phyloP scores from a whole-genome alignment of 2,113 vertebrate genomes.

The Trochalopteron elliotii region DNA sequence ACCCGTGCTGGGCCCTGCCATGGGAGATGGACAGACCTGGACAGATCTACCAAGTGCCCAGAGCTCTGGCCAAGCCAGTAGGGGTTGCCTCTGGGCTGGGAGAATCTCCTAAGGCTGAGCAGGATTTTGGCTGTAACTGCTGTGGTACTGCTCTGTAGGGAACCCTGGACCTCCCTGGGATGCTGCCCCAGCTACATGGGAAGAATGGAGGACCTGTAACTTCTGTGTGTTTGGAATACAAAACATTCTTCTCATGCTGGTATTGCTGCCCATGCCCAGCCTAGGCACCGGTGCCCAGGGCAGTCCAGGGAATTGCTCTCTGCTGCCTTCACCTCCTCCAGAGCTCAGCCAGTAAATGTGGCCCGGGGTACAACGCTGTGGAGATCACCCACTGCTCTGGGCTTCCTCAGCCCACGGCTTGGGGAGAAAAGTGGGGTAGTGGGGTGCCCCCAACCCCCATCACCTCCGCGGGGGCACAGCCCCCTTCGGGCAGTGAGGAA shows the following conservation, averaged over 20 bases:
- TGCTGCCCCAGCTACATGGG: background rate
- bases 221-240: background rate
- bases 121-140: background rate
- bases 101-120: background rate
- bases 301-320: background rate
- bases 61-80: background rate
- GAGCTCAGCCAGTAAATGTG: background rate
- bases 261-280: background rate
- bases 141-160: background rate
- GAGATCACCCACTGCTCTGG: background rate
- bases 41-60: background rate
- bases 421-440: background rate
- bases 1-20: accelerated
- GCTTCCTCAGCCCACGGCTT: background rate
- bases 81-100: background rate
- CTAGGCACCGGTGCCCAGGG: background rate
- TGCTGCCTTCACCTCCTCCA: background rate
- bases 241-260: background rate
- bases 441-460: background rate
- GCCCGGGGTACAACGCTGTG: background rate
- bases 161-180: background rate
- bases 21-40: background rate
- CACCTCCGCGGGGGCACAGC: background rate
- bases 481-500: background rate
- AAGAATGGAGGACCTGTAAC: background rate